phyloP scores from a whole-genome alignment of 2,888 invertebrate genomes.

The Acanthococcus lagerstroemiae region DNA sequence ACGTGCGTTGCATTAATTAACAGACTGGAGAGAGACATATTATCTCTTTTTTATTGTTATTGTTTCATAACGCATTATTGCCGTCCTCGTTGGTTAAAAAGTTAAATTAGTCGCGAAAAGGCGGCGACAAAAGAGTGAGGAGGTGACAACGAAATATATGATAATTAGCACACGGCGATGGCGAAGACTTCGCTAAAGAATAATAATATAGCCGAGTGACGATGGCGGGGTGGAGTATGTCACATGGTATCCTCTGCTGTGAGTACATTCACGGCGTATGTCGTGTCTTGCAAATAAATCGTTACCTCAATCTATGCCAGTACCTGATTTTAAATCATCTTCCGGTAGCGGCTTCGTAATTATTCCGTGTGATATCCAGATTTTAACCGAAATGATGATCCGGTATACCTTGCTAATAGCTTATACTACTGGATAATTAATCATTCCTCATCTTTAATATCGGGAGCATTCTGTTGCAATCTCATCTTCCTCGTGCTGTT shows the following conservation, averaged over 20 bases:
- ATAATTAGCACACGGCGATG: conserved; percentile 10
- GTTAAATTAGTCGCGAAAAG: conserved; percentile 1
- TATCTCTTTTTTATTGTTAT: conserved; percentile 10
- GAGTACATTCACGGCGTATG: no score
- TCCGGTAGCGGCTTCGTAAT: conserved; percentile 7
- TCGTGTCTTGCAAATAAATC: no score
- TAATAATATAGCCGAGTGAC: not conserved
- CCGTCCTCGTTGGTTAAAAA: not conserved
- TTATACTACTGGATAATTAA: no score
- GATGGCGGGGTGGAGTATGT: not conserved
- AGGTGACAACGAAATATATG: conserved; percentile 21
- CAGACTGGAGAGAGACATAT: not conserved
- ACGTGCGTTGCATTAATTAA: not conserved
- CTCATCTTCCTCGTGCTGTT: no score
- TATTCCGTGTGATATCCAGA: no score
- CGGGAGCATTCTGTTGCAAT: no score
- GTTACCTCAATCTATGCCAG: not conserved
- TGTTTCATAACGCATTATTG: conserved; percentile 11
- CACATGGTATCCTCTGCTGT: no score
- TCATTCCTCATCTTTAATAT: no score
- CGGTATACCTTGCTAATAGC: no score
- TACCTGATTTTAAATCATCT: conserved; percentile 12
- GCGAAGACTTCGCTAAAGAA: not conserved
- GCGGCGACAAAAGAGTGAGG: not conserved
- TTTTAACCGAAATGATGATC: no score